Conservation (phyloP, 2,113 vertebrate genomes). For the Tragulus kanchil region DNA sequence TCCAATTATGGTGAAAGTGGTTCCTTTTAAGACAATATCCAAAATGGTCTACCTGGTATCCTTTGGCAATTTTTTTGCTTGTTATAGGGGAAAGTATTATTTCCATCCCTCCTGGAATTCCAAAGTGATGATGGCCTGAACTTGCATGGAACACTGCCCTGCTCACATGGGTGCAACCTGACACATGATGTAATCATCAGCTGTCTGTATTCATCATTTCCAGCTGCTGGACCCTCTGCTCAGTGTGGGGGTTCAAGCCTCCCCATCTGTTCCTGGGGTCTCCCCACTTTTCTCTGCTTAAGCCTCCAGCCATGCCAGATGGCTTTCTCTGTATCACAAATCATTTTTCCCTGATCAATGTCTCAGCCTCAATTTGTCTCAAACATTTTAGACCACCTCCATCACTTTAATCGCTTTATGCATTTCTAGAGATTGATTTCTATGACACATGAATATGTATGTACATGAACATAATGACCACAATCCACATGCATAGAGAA, state of each 20-base stretch:
- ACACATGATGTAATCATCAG: conserved; percentile 61
- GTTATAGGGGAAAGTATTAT: neutral
- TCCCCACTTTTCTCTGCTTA: conserved; percentile 56
- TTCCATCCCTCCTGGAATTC: neutral
- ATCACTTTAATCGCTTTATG: conserved; percentile 34
- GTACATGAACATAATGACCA: neutral
- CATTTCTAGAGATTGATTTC: conserved; percentile 24
- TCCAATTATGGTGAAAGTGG: neutral
- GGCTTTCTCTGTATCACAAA: conserved; percentile 62
- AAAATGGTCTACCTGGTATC: neutral
- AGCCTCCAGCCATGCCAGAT: conserved; percentile 77
- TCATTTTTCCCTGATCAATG: conserved; percentile 60
- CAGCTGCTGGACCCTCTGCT: conserved; percentile 78
- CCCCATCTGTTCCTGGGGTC: conserved; percentile 74
- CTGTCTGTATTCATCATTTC: conserved; percentile 53
- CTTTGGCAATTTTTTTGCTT: neutral
- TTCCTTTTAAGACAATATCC: neutral
- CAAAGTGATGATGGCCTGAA: conserved; percentile 20
- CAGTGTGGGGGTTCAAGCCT: conserved; percentile 55
- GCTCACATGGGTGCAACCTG: conserved; percentile 65
- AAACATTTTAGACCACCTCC: neutral
- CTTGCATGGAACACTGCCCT: neutral
- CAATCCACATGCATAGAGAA: neutral
- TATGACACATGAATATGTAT: neutral
- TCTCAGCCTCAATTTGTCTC: conserved; percentile 13